Base-by-base conservation (phyloP, 2,888 invertebrate species). In the Cepaea hortensis region DNA sequence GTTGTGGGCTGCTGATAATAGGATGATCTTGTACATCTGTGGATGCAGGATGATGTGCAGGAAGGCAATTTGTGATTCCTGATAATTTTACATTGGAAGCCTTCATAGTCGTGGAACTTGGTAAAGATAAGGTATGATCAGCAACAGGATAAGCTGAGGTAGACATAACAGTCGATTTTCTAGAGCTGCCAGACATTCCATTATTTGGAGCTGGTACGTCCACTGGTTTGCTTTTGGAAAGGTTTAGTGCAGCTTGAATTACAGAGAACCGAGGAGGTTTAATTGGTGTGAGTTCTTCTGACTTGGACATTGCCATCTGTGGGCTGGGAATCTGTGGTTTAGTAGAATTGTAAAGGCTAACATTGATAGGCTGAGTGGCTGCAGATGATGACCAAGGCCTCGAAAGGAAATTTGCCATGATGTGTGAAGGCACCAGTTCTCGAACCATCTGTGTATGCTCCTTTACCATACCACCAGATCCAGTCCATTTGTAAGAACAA, bases 401-500 rank as follows among this genome's bases (percentile, higher is more conserved):
- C 15, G 70, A 76, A 4, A 87, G 73, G 72, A 76, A 73, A 23
- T 46, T 84, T 77, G 83, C 84, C 87, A 87, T 87, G 48, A 87
- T 23, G 80, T 79, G 83, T 13, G 80, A 70, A 50, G 87, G 81
- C 35, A 87, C 87, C 65, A 87, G 55, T 75, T 87, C 87, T 80
- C 81, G 75, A 55, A 84, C 81, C 81, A 75, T 55, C 55, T 87
- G 87, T 48, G 87, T 87, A n/a, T 81, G 77, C 76, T 87, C 87
- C 75, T 87, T 87, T 20, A 87, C 87, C 55, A 84, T 62, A 9
- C 87, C 87, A 50, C 87, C 87, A 65, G 87, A 87, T 4, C 87
- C 87, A 81, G 80, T 87, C 87, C 87, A 87, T 72, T 87, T 87
- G 84, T 87, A 87, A 3, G 84, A 84, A 68, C 87, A 87, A 75